Conservation (phyloP, 2,888 invertebrate genomes). For the Antitype chi region DNA sequence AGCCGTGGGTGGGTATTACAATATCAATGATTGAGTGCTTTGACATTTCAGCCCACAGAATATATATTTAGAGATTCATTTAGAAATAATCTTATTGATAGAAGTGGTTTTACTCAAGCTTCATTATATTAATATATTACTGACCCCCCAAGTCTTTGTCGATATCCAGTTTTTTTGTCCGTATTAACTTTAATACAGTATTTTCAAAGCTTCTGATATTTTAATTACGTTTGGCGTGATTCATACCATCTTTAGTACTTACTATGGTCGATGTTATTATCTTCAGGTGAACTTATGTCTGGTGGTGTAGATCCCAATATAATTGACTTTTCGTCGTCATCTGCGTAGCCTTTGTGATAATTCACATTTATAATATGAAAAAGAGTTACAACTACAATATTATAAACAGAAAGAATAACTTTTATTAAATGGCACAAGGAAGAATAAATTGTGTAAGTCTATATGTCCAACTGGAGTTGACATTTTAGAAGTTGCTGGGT, state of each 20-base stretch:
- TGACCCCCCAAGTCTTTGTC: neutral
- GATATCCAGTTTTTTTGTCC: neutral
- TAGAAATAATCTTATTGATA: neutral
- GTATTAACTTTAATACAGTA: neutral
- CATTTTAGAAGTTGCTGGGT: neutral
- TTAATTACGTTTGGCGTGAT: neutral
- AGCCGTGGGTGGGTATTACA: constrained; percentile 17
- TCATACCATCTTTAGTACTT: neutral
- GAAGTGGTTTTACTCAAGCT: neutral
- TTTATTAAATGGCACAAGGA: neutral
- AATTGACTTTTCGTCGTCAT: neutral
- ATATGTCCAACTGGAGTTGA: neutral
- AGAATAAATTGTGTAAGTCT: neutral
- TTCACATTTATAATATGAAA: too few species aligned
- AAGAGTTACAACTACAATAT: too few species aligned
- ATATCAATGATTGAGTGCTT: constrained; percentile 23
- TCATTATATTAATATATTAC: neutral
- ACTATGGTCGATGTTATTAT: neutral
- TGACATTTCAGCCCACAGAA: constrained; percentile 25
- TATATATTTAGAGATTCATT: neutral
- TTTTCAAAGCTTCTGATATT: neutral
- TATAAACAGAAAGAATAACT: neutral
- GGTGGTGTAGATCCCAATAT: neutral
- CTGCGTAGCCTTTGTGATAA: too few species aligned
- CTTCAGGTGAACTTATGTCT: neutral